Conservation (phyloP, 2,888 invertebrate species). For the Dugesia japonica region DNA sequence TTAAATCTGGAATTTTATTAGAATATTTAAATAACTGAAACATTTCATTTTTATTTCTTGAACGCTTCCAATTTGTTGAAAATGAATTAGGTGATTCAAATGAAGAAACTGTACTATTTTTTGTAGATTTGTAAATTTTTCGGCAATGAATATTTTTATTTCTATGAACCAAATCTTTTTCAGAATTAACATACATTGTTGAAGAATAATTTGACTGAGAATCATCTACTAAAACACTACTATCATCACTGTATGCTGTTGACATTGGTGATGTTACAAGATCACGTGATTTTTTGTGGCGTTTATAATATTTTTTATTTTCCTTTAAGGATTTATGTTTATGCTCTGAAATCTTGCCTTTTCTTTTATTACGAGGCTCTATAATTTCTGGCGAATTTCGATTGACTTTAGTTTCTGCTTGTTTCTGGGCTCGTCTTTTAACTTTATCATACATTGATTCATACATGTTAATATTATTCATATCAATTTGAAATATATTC, state of each 20-base stretch:
- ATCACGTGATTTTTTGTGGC: constrained; percentile 2
- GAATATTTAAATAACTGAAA: not conserved
- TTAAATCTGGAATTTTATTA: not conserved
- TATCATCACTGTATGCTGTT: not conserved
- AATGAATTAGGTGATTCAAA: constrained; percentile 15
- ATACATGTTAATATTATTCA: constrained; percentile 16
- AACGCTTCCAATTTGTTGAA: constrained; percentile 3
- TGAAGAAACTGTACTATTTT: constrained; percentile 1
- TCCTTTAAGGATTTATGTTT: not conserved
- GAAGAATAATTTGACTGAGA: constrained; percentile 14
- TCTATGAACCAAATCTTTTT: not conserved
- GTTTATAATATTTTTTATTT: not conserved
- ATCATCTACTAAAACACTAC: not conserved
- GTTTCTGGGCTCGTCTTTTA: constrained; percentile 26
- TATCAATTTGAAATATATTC: not conserved
- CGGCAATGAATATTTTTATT: not conserved
- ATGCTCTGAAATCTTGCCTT: not conserved
- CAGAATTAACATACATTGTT: not conserved
- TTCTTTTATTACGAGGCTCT: not conserved
- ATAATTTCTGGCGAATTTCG: not conserved
- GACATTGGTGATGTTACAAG: not conserved
- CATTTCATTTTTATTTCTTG: constrained; percentile 1
- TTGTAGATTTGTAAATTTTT: not conserved
- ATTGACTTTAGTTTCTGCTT: constrained; percentile 23
- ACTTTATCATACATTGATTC: constrained; percentile 31